Base-by-base conservation (phyloP, 2,113 vertebrate species). In the Hippolais icterina region DNA sequence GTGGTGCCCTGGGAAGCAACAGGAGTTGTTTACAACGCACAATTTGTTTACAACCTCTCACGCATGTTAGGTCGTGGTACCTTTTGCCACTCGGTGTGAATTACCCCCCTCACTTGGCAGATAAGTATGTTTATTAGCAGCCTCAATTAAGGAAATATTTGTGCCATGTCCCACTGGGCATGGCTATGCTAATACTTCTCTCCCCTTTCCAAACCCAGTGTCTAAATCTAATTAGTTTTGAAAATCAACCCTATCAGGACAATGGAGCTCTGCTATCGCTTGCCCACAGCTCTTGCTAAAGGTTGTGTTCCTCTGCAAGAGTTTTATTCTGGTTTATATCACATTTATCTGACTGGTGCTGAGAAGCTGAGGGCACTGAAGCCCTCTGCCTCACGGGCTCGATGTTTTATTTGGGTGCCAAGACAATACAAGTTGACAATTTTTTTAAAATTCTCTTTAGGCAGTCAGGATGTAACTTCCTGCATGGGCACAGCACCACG, bases 241-340 rank as follows among this genome's bases (percentile, higher is more conserved):
- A 90, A 93, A 93, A 80, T 94, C 63, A 95, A 89, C 84, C 59
- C 88, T 90, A 69, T 37, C 71, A 79, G 89, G 88, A 83, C 78
- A 91, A 69, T 5, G 27, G 17, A 76, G 57, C 39, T 56, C 60
- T 50, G 50, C 66, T 72, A 11, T 28, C 5, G 1, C n/a, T 60
- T 9, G 65, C 94, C 93, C 96, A 96, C 92, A 96, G 96, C 93
- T 90, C 96, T 83, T 64, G 83, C 64, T 68, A 81, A 97, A 86
- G 92, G 90, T 59, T 93, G 90, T 25, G 54, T 52, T 91, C 79
- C 88, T 81, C 39, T 77, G 93, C 54, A 88, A 60, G 90, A 46
- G 63, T 68, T 71, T 70, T 56, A 59, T 31, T 18, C 28, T 47
- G 35, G 2, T 89, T 86, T 49, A 15, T 10, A 60, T 10, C 3